These are phyloP conservation scores for Aramus guarauna DNA, from an alignment of 2,113 vertebrate species.

Conservation along the genomic window DNA sequence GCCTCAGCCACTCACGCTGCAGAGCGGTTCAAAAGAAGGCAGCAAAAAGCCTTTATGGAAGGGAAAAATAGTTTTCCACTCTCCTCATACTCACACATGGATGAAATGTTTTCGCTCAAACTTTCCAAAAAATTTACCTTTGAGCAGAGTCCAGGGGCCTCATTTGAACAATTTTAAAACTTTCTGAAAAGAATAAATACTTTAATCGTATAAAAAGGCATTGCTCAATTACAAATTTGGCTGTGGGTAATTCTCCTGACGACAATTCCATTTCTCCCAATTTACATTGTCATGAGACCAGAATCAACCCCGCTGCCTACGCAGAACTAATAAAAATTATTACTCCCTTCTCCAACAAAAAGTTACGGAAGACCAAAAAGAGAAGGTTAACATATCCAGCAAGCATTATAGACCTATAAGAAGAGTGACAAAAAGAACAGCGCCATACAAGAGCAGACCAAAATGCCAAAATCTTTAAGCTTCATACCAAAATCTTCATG, in stretches of 20 bases:
- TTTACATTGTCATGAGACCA: background rate
- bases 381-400: background rate
- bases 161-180: background rate
- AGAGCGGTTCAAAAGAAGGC: background rate
- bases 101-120: background rate
- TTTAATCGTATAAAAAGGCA: background rate
- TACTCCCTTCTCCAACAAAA: background rate
- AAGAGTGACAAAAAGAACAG: background rate
- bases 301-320: background rate
- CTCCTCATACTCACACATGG: constrained; percentile 20
- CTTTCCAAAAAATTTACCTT: constrained; percentile 40
- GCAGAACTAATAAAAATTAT: background rate
- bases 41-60: background rate
- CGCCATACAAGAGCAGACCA: background rate
- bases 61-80: constrained; percentile 30
- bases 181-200: constrained; percentile 14
- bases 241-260: background rate
- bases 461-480: background rate
- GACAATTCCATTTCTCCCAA: background rate
- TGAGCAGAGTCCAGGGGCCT: background rate
- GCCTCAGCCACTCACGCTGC: background rate
- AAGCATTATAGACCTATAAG: background rate
- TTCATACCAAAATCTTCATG: background rate
- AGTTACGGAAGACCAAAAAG: background rate
- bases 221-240: background rate